Evolutionary conservation across 1,140 invertebrate species (phyloP), one percentile per base, ranked within the genome.

Genomic region (Drosophila mayri): DNA sequence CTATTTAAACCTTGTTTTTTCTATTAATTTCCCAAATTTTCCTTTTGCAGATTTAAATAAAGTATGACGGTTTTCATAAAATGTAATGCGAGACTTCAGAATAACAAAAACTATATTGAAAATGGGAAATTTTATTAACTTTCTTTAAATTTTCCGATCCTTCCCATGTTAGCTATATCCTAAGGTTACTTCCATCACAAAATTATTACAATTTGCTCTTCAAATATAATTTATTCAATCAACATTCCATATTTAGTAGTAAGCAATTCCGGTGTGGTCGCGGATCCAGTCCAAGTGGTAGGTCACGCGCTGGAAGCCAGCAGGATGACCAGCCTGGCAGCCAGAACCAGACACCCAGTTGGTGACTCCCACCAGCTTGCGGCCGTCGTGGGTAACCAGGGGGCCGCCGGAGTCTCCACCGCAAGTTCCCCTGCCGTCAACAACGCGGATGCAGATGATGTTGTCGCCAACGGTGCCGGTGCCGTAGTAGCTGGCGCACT

Each of bases 381-480:
- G 30, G 6, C 59, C 64, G 58, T 94, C 93, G 5, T 78, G 64
- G 37, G 93, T 93, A 1, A 93, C 88, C 46, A 94, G 76, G 5
- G 93, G 92, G 37, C 94, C 94, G 57, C 94, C 94, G 61, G 93
- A 94, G 90, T 94, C 94, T 61, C 94, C 94, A 10, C 78, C 68
- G 64, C 84, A 87, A 1, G 81, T 84, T 5, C 74, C 76, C 52
- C 30, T 73, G 37, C 75, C 81, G n/a, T 60, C 30, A 4, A 38
- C 32, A 0, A 67, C 64, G 30, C 70, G 47, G 28, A 74, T 65
- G 52, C 83, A 87, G 49, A 87, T 72, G 46, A 62, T 78, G 38
- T 61, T 60, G 66, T 75, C 72, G 9, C 58, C 40, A 1, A 75
- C 58, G 20, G 28, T 44, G 47, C 47, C 47, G 18, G 44, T 59